These are phyloP conservation scores for Meloidogyne floridensis DNA, from an alignment of 1,140 invertebrate species.

Conservation along the genomic window DNA sequence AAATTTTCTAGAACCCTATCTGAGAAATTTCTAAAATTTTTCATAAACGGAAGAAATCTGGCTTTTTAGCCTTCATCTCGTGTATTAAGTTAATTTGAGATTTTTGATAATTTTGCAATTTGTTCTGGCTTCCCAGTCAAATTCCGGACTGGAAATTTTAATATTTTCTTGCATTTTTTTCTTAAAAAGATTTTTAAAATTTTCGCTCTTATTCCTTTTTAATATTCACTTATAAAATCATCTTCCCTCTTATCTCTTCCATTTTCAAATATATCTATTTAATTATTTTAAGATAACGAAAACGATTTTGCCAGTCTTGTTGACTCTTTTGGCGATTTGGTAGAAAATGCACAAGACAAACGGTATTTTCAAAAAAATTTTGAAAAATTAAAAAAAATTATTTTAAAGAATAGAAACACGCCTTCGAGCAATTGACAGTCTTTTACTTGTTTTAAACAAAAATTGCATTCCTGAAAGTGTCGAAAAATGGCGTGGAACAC, in stretches of 20 bases:
- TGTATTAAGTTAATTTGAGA: too few species aligned
- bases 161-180: too few species aligned
- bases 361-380: conserved; percentile 32
- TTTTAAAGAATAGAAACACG: conserved; percentile 43
- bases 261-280: neutral
- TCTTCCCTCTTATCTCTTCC: neutral
- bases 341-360: conserved; percentile 52
- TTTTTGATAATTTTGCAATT: too few species aligned
- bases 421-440: conserved; percentile 45
- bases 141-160: neutral
- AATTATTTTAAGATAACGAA: conserved; percentile 38
- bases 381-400: conserved; percentile 16
- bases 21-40: too few species aligned
- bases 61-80: too few species aligned
- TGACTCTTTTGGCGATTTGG: conserved; percentile 43
- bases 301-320: conserved; percentile 33
- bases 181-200: too few species aligned
- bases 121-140: too few species aligned
- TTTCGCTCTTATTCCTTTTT: too few species aligned
- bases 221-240: too few species aligned
- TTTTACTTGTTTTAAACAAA: conserved; percentile 33
- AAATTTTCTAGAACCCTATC: too few species aligned
- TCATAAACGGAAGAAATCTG: too few species aligned
- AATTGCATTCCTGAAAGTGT: conserved; percentile 46
- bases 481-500: conserved; percentile 43